Evolutionary conservation across 2,888 invertebrate genomes (phyloP).

Genomic region (Mesodorylaimus sp.): DNA sequence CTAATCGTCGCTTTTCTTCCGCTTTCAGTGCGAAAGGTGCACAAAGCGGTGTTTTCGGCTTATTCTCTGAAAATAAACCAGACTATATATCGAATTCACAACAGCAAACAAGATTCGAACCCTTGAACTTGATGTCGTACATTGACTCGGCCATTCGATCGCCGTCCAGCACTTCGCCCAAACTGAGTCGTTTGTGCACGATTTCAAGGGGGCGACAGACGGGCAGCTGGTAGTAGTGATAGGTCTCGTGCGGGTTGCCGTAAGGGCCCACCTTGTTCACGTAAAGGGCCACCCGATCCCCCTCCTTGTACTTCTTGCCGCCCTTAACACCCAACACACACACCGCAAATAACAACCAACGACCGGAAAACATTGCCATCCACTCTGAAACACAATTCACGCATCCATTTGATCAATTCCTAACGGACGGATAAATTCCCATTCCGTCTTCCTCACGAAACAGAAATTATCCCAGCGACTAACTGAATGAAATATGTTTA

Average conservation of each 20-base stretch:
- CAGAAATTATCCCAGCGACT: too few species aligned
- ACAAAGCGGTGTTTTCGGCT: conserved; percentile 33
- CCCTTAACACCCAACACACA: too few species aligned
- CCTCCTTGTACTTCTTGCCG: too few species aligned
- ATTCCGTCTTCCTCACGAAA: too few species aligned
- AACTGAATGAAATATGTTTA: too few species aligned
- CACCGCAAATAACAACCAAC: too few species aligned
- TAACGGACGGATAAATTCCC: too few species aligned
- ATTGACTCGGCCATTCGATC: conserved; percentile 39
- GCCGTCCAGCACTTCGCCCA: conserved; percentile 41
- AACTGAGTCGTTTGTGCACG: conserved; percentile 36
- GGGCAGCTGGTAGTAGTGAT: conserved; percentile 39
- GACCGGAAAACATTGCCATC: too few species aligned
- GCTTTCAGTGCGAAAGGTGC: conserved; percentile 25
- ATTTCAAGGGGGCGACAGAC: conserved; percentile 38
- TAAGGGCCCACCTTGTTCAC: conserved; percentile 41
- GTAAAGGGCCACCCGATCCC: conserved; percentile 35
- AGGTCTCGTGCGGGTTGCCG: conserved; percentile 40
- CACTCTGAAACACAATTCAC: too few species aligned
- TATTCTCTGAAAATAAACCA: conserved; percentile 27
- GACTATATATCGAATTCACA: too few species aligned
- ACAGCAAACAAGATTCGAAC: conserved; percentile 17
- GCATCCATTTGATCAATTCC: too few species aligned
- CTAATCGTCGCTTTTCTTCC: conserved; percentile 32
- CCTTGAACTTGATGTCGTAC: conserved; percentile 35